Conservation (phyloP, 2,797 vertebrate genomes). For the Sphenopsis melanotis region DNA sequence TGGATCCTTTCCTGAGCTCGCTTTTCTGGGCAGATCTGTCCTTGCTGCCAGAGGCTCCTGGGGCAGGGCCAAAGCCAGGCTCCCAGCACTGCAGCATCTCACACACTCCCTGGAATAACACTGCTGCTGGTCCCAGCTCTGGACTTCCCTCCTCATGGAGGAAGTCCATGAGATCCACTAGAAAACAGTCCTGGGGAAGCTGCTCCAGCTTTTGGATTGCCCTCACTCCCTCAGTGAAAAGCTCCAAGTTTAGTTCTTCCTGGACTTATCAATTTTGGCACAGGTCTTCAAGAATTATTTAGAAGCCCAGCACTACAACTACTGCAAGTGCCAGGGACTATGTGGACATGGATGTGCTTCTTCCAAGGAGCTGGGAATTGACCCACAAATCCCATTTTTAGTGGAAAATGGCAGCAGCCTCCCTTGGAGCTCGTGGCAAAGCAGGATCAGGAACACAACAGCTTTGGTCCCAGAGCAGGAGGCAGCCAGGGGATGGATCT, state of each 20-base stretch:
- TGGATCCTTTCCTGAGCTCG: accelerated
- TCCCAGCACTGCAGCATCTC: not conserved
- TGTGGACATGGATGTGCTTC: accelerated
- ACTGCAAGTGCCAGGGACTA: not conserved
- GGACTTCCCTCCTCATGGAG: not conserved
- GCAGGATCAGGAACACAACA: not conserved
- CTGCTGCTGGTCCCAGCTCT: not conserved
- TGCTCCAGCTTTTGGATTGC: not conserved
- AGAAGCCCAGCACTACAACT: too few species aligned
- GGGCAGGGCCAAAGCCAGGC: not conserved
- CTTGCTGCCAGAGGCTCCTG: not conserved
- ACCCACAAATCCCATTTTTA: not conserved
- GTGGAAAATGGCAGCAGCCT: not conserved
- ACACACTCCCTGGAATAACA: accelerated
- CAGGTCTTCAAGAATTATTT: not conserved
- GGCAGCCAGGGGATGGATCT: not conserved
- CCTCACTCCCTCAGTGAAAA: accelerated
- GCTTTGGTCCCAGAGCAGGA: not conserved
- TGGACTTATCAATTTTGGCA: accelerated
- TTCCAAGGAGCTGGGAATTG: not conserved
- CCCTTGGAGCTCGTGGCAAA: accelerated
- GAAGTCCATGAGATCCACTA: not conserved
- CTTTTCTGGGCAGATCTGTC: not conserved
- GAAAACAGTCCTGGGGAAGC: not conserved
- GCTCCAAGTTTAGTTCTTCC: not conserved